Base-by-base conservation (phyloP, 2,888 invertebrate species). In the Tinea pellionella region DNA sequence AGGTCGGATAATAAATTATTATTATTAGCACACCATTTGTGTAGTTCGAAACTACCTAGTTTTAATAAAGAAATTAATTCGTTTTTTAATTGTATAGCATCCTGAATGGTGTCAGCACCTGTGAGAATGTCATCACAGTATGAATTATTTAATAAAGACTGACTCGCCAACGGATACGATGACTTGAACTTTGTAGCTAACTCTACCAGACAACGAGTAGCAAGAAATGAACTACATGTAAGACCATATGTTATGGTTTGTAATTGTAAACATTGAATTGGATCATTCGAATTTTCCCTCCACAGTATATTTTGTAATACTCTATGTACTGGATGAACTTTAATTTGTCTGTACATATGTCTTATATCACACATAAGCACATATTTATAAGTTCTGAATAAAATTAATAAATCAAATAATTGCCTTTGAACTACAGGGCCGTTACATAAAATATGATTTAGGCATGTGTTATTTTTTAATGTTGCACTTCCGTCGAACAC, bases 41-140 rank as follows among this genome's bases (percentile, higher is more conserved):
- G 57, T 2, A 65, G 29, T 6, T 64, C 63, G 32, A 63, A 64
- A 9, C 58, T 43, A 2, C 63, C 65, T 30, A 53, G 55, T 53
- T 61, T 62, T 1, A 65, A 59, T 3, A 65, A 32, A 9, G 12
- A 30, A n/a, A 64, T 62, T 0, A 65, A n/a, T 11, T 65, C 18
- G 6, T 11, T 18, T 0, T 56, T 11, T 3, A 37, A 7, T 6
- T 6, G 8, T 0, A 42, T 41, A 6, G 60, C 62, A 0, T n/a
- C 30, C 2, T 24, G 51, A 0, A 56, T 43, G 2, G 13, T 9
- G 24, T 15, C 3, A 11, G 55, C 42, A n/a, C 55, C 55, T 16
- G 24, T 61, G 41, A 13, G 62, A 3, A 63, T 13, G 41, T 64
- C 64, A 18, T 64, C 64, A 64, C 63, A 62, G 37, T 62, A 63